These are phyloP conservation scores for Remorina albescens DNA, from an alignment of 2,797 vertebrate genomes.

Conservation along the genomic window DNA sequence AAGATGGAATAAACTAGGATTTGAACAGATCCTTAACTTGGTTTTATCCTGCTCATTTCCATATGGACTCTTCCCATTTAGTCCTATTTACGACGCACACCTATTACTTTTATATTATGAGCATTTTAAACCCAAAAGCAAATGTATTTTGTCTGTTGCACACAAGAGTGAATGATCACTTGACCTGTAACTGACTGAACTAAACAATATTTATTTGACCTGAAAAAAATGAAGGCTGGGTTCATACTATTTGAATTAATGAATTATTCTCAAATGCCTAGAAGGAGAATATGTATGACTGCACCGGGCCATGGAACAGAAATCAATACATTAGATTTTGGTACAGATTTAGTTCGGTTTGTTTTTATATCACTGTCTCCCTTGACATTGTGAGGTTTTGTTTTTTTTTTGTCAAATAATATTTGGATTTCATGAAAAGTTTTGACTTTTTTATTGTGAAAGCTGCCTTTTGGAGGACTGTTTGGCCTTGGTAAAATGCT, in stretches of 20 bases:
- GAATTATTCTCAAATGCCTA: too few species aligned
- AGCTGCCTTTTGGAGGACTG: not conserved
- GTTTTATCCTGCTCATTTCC: too few species aligned
- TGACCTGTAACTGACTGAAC: not conserved
- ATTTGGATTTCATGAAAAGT: not conserved
- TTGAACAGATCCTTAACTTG: too few species aligned
- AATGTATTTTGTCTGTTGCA: not conserved
- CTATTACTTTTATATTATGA: not conserved
- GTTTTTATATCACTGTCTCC: too few species aligned
- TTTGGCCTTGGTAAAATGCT: not conserved
- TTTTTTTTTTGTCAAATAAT: too few species aligned
- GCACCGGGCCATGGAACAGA: too few species aligned
- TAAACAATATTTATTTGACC: not conserved
- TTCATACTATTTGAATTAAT: not conserved
- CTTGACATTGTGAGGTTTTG: too few species aligned
- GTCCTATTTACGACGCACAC: not conserved
- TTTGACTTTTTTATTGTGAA: not conserved
- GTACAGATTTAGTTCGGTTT: too few species aligned
- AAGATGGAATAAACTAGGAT: too few species aligned
- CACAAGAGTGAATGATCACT: not conserved
- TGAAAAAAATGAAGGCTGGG: not conserved
- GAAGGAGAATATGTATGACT: too few species aligned
- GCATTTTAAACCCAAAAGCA: not conserved
- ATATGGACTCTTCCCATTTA: too few species aligned
- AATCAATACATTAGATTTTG: too few species aligned